Evolutionary conservation across 2,888 invertebrate species (phyloP), one percentile per base, ranked within the genome.

Genomic region (Dicranocentrus wangi): DNA sequence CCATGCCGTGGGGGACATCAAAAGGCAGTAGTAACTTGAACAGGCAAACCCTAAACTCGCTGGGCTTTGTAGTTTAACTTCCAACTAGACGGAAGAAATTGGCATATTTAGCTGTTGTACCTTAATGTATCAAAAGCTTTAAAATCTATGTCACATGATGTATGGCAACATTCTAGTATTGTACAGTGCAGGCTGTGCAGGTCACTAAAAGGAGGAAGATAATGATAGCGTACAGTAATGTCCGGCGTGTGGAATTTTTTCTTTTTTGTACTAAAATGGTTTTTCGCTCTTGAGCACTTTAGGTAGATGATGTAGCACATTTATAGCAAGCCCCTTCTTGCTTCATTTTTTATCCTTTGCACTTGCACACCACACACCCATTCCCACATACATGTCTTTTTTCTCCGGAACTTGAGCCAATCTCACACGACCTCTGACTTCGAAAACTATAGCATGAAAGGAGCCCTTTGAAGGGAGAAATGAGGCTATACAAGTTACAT

Each of bases 351-450:
- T n/a, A n/a, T n/a, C n/a, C 19, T 2, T 21, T 51, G n/a, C 19
- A 51, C 13, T 51, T 47, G 3, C 17, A 15, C 17, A 25, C 13
- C 15, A 58, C 58, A 58, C 23, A 58, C 19, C 10, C 19, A 25
- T 58, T 23, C 28, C 15, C n/a, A 3, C 51, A n/a, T 17, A 3
- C 61, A 39, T 21, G 39, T 63, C 2, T 28, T 13, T 63, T 39
- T 63, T 39, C 23, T 61, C 61, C 15, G 61, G 61, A 63, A 39
- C 25, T 25, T 23, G 58, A 63, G 32, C 32, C 32, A 39, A 63
- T n/a, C 61, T 63, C 61, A 63, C 61, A 39, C 61, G 61, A 63
- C 61, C 61, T 63, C 39, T 63, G 61, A 63, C 61, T 63, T 39
- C 2, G 58, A 58, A 27, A 27, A 1, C 58, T 25, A 27, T 21